Conservation (phyloP, 1,140 invertebrate species). For the Drosophila sulfurigaster region DNA sequence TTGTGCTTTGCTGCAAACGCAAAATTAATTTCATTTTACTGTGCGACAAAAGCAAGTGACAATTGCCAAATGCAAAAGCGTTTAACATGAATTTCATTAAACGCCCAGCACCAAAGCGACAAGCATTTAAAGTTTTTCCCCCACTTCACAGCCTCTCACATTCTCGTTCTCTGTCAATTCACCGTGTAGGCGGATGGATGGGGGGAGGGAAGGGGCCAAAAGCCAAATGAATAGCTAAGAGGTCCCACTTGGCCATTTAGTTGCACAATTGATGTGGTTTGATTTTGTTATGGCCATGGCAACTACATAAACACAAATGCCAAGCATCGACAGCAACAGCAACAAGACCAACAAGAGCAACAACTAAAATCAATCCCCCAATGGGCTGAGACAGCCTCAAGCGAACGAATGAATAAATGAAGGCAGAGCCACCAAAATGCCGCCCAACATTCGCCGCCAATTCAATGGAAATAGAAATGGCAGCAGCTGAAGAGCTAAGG, state of each 20-base stretch:
- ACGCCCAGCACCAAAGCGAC: slow-evolving; percentile 32
- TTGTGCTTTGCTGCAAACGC: slow-evolving; percentile 65
- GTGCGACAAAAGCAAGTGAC: slow-evolving; percentile 63
- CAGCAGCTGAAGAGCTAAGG: slow-evolving; percentile 1
- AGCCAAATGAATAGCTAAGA: slow-evolving; percentile 78
- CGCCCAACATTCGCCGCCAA: slow-evolving; percentile 29
- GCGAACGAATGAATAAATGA: slow-evolving; percentile 77
- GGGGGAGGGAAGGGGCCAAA: slow-evolving; percentile 2
- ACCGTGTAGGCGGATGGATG: slow-evolving; percentile 12
- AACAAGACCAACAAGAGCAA: neutral
- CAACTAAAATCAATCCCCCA: slow-evolving; percentile 70
- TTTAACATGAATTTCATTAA: slow-evolving; percentile 77
- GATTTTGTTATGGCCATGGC: slow-evolving; percentile 78
- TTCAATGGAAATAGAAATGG: slow-evolving; percentile 28
- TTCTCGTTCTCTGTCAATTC: neutral
- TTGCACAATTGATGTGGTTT: slow-evolving; percentile 81
- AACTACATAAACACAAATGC: slow-evolving; percentile 74
- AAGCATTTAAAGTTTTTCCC: slow-evolving; percentile 54
- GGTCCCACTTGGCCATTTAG: slow-evolving; percentile 82
- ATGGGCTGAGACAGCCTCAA: slow-evolving; percentile 41
- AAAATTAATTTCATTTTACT: slow-evolving; percentile 80
- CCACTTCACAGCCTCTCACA: neutral
- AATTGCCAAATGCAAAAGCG: slow-evolving; percentile 75
- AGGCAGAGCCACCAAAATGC: slow-evolving; percentile 42
- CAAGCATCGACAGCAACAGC: slow-evolving; percentile 40